Evolutionary conservation across 2,113 vertebrate species (phyloP).

Genomic region (Carassius auratus): DNA sequence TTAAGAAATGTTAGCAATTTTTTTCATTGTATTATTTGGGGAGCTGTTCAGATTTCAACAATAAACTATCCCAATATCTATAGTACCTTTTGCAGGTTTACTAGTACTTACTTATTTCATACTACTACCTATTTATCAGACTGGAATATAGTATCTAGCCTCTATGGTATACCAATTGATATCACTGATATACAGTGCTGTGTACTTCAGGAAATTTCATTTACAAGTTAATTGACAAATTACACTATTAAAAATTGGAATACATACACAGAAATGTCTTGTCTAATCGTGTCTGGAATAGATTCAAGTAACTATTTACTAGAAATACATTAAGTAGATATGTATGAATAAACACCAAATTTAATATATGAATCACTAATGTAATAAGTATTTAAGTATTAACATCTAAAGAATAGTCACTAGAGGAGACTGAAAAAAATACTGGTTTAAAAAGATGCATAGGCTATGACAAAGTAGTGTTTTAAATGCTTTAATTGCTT

Average conservation of each 20-base stretch:
- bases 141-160: neutral
- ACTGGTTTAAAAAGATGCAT: neutral
- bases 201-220: neutral
- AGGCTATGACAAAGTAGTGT: neutral
- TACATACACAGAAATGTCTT: neutral
- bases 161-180: neutral
- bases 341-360: neutral
- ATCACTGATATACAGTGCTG: neutral
- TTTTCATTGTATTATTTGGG: neutral
- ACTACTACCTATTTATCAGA: neutral
- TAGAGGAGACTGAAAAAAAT: neutral
- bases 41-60: neutral
- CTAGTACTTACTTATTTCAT: neutral
- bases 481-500: neutral
- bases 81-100: neutral
- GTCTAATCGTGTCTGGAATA: neutral
- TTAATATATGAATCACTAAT: neutral
- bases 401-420: neutral
- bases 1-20: neutral
- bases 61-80: neutral
- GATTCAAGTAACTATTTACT: neutral
- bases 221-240: neutral
- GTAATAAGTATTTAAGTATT: neutral
- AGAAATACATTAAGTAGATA: neutral
- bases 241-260: neutral